phyloP scores from a whole-genome alignment of 2,888 invertebrate species.

The Cataglyphis rosenhaueri region DNA sequence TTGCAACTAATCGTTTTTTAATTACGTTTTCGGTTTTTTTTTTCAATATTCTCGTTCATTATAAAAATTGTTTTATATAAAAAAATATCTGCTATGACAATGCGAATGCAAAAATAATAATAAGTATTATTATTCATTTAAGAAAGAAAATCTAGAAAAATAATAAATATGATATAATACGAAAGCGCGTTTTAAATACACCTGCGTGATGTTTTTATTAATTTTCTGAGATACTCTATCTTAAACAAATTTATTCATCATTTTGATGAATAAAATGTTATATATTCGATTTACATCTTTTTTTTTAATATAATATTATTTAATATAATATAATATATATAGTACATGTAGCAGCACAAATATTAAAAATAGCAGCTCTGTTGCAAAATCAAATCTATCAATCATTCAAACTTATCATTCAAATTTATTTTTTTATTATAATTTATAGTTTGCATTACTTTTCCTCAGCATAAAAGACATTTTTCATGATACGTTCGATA shows the following conservation, averaged over 20 bases:
- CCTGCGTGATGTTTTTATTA: not conserved
- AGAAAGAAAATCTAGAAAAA: not conserved
- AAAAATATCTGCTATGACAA: not conserved
- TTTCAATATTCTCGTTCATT: not conserved
- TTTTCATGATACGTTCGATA: constrained; percentile 56
- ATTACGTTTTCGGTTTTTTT: not conserved
- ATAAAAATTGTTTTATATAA: not conserved
- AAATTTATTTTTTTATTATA: not conserved
- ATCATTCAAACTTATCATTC: not conserved
- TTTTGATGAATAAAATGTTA: not conserved
- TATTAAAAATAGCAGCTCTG: not conserved
- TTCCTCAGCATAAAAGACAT: not conserved
- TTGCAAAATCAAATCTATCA: not conserved
- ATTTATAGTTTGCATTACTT: not conserved
- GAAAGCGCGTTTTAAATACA: not conserved
- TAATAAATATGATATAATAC: not conserved
- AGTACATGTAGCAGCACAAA: not conserved
- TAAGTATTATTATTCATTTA: not conserved
- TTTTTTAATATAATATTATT: constrained; percentile 1
- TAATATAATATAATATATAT: not conserved
- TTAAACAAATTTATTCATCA: constrained; percentile 1
- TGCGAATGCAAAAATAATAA: not conserved
- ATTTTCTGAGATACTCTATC: not conserved
- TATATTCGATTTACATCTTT: not conserved
- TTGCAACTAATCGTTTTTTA: not conserved